Percentiles rank a stretch among this genome's conserved stretches.
Conservation (phyloP, 2,113 vertebrate species). For the Atlantisia rogersi region DNA sequence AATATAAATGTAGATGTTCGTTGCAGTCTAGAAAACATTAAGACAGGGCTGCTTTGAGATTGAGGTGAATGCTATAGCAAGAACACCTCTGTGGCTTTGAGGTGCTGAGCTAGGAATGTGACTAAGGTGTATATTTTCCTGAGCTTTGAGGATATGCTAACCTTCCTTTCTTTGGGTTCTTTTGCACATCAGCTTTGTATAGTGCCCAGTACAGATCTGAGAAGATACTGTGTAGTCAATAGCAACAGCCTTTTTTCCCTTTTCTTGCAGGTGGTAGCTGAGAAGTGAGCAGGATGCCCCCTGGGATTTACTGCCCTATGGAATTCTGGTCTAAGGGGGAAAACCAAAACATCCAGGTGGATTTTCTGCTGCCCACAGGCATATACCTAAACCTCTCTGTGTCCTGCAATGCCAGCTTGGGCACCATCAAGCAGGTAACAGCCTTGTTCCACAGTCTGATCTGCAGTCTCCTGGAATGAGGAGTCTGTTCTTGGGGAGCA, state of each 20-base stretch:
- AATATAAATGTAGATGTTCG: background rate
- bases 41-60: background rate
- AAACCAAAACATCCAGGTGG: constrained; percentile 85
- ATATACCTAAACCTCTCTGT: constrained; percentile 92
- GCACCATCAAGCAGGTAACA: constrained; percentile 89
- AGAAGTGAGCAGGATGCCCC: constrained; percentile 90
- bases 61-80: background rate
- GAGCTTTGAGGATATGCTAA: background rate
- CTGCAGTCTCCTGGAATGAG: background rate
- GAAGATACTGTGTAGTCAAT: background rate
- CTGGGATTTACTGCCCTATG: constrained; percentile 91
- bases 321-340: constrained; percentile 93
- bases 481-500: background rate
- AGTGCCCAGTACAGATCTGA: background rate
- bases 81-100: background rate
- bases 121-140: background rate
- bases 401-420: constrained; percentile 88
- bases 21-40: background rate
- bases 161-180: background rate
- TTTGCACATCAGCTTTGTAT: background rate
- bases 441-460: background rate
- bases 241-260: background rate
- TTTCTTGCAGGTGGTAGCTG: constrained; percentile 77
- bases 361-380: constrained; percentile 94
- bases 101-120: background rate